Evolutionary conservation across 2,888 invertebrate species (phyloP), one percentile per base, ranked within the genome.

Genomic region (Ligdia adustata): DNA sequence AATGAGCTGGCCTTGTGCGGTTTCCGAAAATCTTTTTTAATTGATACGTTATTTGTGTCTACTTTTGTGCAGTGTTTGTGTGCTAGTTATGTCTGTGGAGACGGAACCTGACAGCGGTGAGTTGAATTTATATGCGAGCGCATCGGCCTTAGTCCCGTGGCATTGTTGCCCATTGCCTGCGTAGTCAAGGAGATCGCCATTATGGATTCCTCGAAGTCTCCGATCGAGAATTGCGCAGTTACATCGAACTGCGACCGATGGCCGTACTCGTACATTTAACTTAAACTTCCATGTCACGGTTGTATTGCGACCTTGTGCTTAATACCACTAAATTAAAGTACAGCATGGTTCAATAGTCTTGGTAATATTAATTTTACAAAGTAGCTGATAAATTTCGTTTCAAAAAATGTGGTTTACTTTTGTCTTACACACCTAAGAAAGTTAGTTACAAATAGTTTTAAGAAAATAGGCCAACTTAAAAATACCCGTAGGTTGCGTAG

Each of bases 151-250:
- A 12, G 22, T 62, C 57, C 55, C 43, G 60, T 60, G 64, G 60
- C 64, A 64, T 71, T 65, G 66, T 66, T 65, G 67, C 38, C 66
- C 64, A 9, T 72, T 71, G 67, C 61, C 72, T 69, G 72, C 77
- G 74, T n/a, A n/a, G n/a, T 75, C 79, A 78, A 80, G 77, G 79
- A 82, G 78, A 75, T 68, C 72, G 66, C 67, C 69, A 70, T 80
- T 79, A 79, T 79, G 75, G 75, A 73, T 82, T 82, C 80, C 64
- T 71, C 68, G 78, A 79, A 82, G 74, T 72, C 66, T 68, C 66
- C 56, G 69, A 58, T 57, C 57, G 52, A 74, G 71, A 80, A 82
- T 71, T 84, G 82, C 85, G 84, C 82, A 86, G 82, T 86, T 79
- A 75, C 64, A 71, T 70, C 57, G 64, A 66, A 61, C 66, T 62